Percentiles rank a stretch among this genome's conserved stretches.
These are phyloP conservation scores for Parnassius glacialis DNA, from an alignment of 2,888 invertebrate species.

Conservation along the genomic window DNA sequence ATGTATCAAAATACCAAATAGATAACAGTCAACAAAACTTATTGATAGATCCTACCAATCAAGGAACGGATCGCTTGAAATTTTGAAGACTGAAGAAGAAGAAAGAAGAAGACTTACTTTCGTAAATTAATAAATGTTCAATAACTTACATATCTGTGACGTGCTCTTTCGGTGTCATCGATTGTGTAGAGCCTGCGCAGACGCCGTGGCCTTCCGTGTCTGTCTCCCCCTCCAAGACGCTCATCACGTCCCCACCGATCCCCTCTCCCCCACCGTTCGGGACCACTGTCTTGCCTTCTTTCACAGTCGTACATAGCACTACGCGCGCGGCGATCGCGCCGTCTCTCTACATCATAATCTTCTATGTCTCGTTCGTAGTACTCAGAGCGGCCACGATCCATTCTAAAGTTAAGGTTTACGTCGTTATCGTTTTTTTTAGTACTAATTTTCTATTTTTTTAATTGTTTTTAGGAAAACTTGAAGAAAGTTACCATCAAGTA, in stretches of 20 bases:
- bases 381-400: constrained; percentile 61
- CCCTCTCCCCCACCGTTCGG: constrained; percentile 43
- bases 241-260: constrained; percentile 33
- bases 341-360: constrained; percentile 41
- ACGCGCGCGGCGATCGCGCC: constrained; percentile 56
- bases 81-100: no score
- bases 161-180: constrained; percentile 48
- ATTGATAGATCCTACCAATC: no score
- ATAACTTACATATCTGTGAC: constrained; percentile 40
- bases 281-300: constrained; percentile 34
- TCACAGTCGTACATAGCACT: constrained; percentile 62
- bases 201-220: constrained; percentile 36
- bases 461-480: no score
- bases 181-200: constrained; percentile 59
- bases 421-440: no score
- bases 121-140: no score
- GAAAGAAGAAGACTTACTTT: no score
- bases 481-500: no score
- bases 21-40: no score
- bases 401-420: constrained; percentile 32
- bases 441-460: no score
- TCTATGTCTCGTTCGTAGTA: constrained; percentile 56
- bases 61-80: no score
- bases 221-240: constrained; percentile 37
- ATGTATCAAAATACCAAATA: no score